Conservation (phyloP, 2,113 vertebrate genomes). For the Tupaia tana region DNA sequence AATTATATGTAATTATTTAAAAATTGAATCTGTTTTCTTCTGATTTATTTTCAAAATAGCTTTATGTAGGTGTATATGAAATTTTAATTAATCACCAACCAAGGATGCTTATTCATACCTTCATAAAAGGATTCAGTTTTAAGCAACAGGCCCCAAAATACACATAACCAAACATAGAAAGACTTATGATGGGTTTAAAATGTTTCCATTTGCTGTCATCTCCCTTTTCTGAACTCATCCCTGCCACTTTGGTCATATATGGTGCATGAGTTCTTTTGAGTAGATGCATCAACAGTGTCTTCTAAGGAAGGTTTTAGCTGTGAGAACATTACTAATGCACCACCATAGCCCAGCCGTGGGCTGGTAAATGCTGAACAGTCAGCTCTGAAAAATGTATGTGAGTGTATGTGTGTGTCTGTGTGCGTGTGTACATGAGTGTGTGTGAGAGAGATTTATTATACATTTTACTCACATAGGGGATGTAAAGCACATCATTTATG, state of each 20-base stretch:
- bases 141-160: neutral
- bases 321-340: neutral
- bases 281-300: neutral
- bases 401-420: too few species aligned
- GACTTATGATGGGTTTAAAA: neutral
- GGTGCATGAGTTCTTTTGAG: neutral
- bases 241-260: neutral
- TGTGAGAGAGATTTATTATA: neutral
- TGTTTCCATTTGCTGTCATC: neutral
- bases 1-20: constrained; percentile 20
- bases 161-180: neutral
- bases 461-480: neutral
- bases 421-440: neutral
- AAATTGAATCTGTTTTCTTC: constrained; percentile 2
- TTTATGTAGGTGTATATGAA: neutral
- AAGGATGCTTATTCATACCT: neutral
- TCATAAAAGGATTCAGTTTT: constrained; percentile 5
- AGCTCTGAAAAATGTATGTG: neutral
- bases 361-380: neutral
- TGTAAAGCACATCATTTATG: neutral
- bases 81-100: neutral
- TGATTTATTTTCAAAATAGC: constrained; percentile 1
- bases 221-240: neutral
- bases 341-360: neutral
- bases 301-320: neutral